Conservation (phyloP, 1,140 invertebrate species). For the Drosophila mauritiana region DNA sequence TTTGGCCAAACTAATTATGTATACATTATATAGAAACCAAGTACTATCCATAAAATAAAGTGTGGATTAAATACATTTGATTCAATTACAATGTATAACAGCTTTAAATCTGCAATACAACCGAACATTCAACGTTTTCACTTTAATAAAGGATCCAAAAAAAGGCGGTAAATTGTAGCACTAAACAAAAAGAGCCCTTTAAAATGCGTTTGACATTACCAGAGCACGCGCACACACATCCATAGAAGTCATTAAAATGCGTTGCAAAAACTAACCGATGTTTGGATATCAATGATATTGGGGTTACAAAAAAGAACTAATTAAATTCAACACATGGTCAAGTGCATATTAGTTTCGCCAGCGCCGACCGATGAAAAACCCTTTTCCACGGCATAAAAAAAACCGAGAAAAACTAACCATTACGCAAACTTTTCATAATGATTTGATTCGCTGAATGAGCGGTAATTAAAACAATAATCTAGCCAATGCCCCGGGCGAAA, state of each 20-base stretch:
- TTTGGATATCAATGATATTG: slow-evolving; percentile 6
- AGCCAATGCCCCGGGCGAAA: slow-evolving; percentile 25
- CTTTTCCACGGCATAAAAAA: slow-evolving; percentile 3
- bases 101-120: too few relatives aligned
- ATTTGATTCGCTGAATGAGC: slow-evolving; percentile 34
- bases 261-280: neutral
- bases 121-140: too few relatives aligned
- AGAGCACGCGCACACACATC: neutral
- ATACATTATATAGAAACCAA: neutral
- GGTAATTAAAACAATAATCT: slow-evolving; percentile 53
- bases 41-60: too few relatives aligned
- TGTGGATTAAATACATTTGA: too few relatives aligned
- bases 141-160: neutral
- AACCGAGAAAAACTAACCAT: neutral
- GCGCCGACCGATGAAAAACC: neutral
- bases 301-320: slow-evolving; percentile 18
- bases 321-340: slow-evolving; percentile 24
- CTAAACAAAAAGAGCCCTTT: neutral
- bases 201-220: neutral
- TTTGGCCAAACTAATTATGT: neutral
- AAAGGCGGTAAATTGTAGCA: neutral
- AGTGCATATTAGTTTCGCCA: slow-evolving; percentile 13
- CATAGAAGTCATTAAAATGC: slow-evolving; percentile 12
- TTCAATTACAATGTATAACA: too few relatives aligned
- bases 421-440: slow-evolving; percentile 29